Percentiles rank a stretch among this genome's conserved stretches.
phyloP scores from a whole-genome alignment of 1,140 invertebrate genomes.

The Drosophila obscura region DNA sequence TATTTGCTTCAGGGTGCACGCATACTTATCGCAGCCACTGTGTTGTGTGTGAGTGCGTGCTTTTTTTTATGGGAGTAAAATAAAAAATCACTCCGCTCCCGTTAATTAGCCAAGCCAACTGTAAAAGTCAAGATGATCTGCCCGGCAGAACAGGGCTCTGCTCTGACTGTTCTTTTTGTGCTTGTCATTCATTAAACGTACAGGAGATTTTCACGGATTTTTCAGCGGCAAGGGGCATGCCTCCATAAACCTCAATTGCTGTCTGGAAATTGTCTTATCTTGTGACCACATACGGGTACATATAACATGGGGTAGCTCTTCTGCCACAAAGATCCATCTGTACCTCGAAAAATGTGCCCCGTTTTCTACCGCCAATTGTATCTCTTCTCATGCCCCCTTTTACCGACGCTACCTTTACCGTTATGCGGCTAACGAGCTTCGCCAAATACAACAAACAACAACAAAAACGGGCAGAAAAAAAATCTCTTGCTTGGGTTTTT shows the following conservation, averaged over 20 bases:
- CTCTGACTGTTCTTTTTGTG: too few relatives aligned
- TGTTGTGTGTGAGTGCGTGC: constrained; percentile 10
- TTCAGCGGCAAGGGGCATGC: constrained; percentile 12
- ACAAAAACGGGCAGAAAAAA: constrained; percentile 4
- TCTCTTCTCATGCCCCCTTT: neutral
- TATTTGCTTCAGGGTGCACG: constrained; percentile 29
- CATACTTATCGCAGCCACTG: constrained; percentile 49
- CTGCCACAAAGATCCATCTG: neutral
- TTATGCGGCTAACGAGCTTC: constrained; percentile 63
- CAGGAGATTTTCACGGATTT: constrained; percentile 40
- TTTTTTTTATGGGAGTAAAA: neutral
- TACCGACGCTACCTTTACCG: constrained; percentile 24
- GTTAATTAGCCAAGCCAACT: constrained; percentile 66
- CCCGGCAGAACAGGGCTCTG: neutral
- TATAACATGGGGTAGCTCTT: constrained; percentile 46
- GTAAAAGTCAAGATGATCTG: constrained; percentile 44
- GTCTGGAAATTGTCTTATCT: constrained; percentile 70
- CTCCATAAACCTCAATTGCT: constrained; percentile 64
- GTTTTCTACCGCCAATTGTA: too few relatives aligned
- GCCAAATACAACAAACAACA: constrained; percentile 18
- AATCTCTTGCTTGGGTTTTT: constrained; percentile 13
- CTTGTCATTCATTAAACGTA: constrained; percentile 44
- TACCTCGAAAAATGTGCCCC: constrained; percentile 1
- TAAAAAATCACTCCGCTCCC: neutral
- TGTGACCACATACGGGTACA: constrained; percentile 49